phyloP scores from a whole-genome alignment of 2,113 vertebrate genomes.

The Corythaixoides concolor region DNA sequence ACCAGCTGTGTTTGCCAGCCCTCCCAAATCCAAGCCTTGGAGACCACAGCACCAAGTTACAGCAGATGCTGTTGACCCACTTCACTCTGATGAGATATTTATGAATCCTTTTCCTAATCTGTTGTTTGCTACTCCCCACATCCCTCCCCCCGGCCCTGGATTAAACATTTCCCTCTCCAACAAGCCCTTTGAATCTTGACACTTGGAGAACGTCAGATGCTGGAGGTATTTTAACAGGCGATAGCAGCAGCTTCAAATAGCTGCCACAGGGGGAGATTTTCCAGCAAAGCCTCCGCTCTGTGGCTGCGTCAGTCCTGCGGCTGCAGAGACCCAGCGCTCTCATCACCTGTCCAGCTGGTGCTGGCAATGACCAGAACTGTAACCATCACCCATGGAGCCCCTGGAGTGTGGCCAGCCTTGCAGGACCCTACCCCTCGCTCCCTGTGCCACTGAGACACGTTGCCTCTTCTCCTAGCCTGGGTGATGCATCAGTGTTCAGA shows the following conservation, averaged over 20 bases:
- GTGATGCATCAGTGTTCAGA: not conserved
- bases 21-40: not conserved
- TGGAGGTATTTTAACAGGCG: not conserved
- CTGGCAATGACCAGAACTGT: not conserved
- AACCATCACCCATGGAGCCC: too few species aligned
- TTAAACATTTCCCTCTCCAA: not conserved
- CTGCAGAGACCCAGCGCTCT: not conserved
- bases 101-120: not conserved
- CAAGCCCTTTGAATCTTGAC: not conserved
- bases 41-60: not conserved
- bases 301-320: not conserved
- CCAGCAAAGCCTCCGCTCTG: not conserved
- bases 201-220: not conserved
- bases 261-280: not conserved
- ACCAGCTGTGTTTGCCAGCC: not conserved
- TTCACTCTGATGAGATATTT: not conserved
- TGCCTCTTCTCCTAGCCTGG: not conserved
- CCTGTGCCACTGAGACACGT: accelerated
- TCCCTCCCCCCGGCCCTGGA: not conserved
- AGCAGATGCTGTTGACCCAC: not conserved
- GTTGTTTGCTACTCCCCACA: not conserved
- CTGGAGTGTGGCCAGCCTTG: accelerated
- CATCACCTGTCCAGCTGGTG: not conserved
- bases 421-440: not conserved
- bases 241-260: not conserved